A percentile compares a stretch with the other conserved stretches of the same genome.
These are phyloP conservation scores for Halcyon malimbica DNA, from an alignment of 2,113 vertebrate species.

Conservation along the genomic window DNA sequence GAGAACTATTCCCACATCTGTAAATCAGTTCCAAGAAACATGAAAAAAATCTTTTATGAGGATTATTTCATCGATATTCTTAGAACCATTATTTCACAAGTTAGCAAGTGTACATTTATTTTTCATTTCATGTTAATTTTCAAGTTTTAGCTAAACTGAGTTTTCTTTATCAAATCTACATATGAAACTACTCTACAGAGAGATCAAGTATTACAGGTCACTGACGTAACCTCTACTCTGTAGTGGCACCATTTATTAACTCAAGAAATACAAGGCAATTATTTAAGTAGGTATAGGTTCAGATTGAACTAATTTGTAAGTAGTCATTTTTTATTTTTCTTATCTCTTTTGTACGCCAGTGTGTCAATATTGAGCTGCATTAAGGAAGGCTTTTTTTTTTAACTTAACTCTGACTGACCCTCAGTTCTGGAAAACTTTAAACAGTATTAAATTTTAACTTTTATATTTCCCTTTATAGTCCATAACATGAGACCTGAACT, in stretches of 20 bases:
- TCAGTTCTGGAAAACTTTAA: background rate
- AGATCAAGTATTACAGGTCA: slow-evolving; percentile 1
- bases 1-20: background rate
- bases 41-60: background rate
- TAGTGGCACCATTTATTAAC: background rate
- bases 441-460: background rate
- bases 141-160: background rate
- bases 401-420: background rate
- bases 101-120: background rate
- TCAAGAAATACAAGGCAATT: background rate
- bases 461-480: background rate
- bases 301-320: slow-evolving; percentile 35
- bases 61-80: background rate
- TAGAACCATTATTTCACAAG: background rate
- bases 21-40: background rate
- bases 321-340: slow-evolving; percentile 12
- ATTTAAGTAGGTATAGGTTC: slow-evolving; percentile 22
- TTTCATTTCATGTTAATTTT: background rate
- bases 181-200: background rate
- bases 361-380: background rate
- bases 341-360: background rate
- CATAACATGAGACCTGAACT: background rate
- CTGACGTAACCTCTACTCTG: background rate
- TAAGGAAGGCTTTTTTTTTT: slow-evolving; percentile 10
- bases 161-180: background rate